Evolutionary conservation across 2,888 invertebrate genomes (phyloP), one percentile per base, ranked within the genome.

Genomic region (Drosophila kambysellisi): DNA sequence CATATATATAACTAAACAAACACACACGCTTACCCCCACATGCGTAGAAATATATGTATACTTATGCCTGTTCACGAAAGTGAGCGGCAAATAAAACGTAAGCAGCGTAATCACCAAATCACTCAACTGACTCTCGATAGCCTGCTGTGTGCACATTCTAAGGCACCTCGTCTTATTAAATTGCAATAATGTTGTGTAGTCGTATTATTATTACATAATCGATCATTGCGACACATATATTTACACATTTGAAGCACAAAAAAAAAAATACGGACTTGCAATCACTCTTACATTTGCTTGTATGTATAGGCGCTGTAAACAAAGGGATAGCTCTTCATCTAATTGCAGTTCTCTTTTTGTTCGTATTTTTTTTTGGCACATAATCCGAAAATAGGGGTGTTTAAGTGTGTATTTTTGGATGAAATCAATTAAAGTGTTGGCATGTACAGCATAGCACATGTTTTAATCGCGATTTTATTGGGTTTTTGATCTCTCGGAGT

Each of bases 141-240:
- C 60, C 50, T 37, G 51, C 11, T 43, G 30, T 65, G 74, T 79
- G 51, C 62, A 74, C 79, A 79, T 79, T 79, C 76, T 76, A 76
- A 74, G 72, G 56, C 72, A 39, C 17, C 56, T 50, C 67, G 73
- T 64, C 73, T 76, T 62, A 78, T 78, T 78, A 76, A 59, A 74
- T 65, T 76, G 79, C 76, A 79, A 65, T 79, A 79, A 79, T 75
- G 53, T 43, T 41, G 32, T 32, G 57, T 75, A 48, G 35, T 57
- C 70, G 81, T 62, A 66, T 74, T 79, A 84, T 76, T 72, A 87
- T 82, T 87, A 83, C 88, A 87, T 82, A 82, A 82, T 82, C 84
- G 84, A 64, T 77, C 83, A 77, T 73, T 75, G 80, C 65, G 82
- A 37, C 78, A 73, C 29, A 51, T 54, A 51, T 30, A 37, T 29